Conservation (phyloP, 2,797 vertebrate genomes). For the Chaetodon trifasciatus region DNA sequence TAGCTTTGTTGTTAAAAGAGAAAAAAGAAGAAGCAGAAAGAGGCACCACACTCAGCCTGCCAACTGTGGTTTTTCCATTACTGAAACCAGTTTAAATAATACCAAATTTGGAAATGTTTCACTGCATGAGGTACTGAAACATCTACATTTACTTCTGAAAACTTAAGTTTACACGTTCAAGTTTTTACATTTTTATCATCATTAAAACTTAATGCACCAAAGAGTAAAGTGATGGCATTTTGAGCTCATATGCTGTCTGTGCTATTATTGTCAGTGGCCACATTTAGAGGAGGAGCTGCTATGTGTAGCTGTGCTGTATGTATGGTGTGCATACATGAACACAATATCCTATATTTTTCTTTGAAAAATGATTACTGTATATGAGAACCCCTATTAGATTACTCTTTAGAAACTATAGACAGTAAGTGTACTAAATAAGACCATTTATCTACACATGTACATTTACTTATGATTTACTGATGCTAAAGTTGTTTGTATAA, state of each 20-base stretch:
- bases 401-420: neutral
- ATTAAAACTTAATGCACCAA: neutral
- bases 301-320: neutral
- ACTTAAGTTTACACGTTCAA: neutral
- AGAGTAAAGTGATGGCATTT: neutral
- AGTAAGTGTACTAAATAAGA: neutral
- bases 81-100: neutral
- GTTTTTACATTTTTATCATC: neutral
- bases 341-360: neutral
- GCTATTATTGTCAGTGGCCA: neutral
- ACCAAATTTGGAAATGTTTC: neutral
- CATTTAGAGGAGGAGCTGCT: neutral
- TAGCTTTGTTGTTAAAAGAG: constrained; percentile 1
- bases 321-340: neutral
- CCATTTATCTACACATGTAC: neutral
- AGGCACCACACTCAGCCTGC: neutral
- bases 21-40: constrained; percentile 14
- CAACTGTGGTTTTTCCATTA: neutral
- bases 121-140: constrained; percentile 10
- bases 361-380: neutral
- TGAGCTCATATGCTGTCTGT: neutral
- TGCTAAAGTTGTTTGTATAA: neutral
- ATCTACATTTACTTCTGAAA: neutral
- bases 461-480: neutral
- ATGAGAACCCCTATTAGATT: neutral